Base-by-base conservation (phyloP, 2,113 vertebrate species). In the Scartelaos histophorus region DNA sequence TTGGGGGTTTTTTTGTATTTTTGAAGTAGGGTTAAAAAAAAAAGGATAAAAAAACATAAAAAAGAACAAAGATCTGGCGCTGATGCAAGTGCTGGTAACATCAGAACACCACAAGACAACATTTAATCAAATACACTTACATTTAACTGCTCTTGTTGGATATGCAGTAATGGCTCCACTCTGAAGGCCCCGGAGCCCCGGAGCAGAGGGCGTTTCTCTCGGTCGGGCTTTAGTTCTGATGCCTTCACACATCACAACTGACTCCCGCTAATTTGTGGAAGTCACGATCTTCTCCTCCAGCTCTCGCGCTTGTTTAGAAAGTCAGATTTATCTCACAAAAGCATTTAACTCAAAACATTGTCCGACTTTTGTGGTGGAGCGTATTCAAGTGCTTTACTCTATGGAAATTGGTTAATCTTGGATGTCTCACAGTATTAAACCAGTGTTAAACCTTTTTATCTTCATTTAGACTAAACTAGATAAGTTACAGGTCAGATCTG, bases 321-420 rank as follows among this genome's bases (percentile, higher is more conserved):
- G 78, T 78, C 72, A 72, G 61, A 70, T 80, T 80, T 45, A 73
- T 77, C 67, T 45, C 29, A 25, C 9, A 17, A 29, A 54, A 58
- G 24, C 66, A 62, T 24, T 38, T 29, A n/a, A n/a, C n/a, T n/a
- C n/a, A n/a, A 29, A 29, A 29, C 29, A 29, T 29, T 29, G 29
- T 29, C 2, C 4, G 4, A 29, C 29, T 29, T 29, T 29, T 4
- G 2, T 29, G 4, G 29, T 29, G 29, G 29, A 29, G 29, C 2
- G 29, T 29, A 4, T 29, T 4, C 2, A 29, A 29, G 4, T 2
- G 29, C 4, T 29, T 29, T 29, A 2, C 4, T 29, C 29, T 29
- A n/a, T 29, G 29, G 29, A 29, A 2, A 29, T 29, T n/a, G n/a
- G 29, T 29, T 29, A 29, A 29, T 4, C 4, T 29, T 29, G 29